Base-by-base conservation (phyloP, 2,113 vertebrate genomes). In the Gallinago undulata region DNA sequence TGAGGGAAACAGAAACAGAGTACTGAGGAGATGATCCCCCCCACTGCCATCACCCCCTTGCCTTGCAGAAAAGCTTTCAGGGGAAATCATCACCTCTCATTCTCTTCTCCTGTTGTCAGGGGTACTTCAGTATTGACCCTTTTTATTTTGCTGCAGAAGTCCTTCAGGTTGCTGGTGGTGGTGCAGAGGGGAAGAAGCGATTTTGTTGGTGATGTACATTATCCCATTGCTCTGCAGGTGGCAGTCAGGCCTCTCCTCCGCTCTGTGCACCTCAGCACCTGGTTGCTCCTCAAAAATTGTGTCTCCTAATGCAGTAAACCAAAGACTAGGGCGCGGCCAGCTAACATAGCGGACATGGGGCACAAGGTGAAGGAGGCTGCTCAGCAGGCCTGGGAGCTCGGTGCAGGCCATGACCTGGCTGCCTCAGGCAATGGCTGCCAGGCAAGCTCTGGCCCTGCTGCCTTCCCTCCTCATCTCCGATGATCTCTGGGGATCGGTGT, bases 331-430 rank as follows among this genome's bases (percentile, higher is more conserved):
- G 6, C 11, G 59, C 6, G 35, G 43, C 43, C 50, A 63, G 21
- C 45, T 1, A 3, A 31, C 2, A 1, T 0, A 2, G 57, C 0
- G 9, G 28, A 28, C 0, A 0, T 0, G 7, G 10, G 27, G 56
- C 19, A 8, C 9, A 8, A 41, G 17, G 21, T 22, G n/a, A 68
- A 63, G 50, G 6, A 22, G 19, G 15, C 7, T 37, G 33, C 18
- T 77, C 19, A 27, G 45, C 47, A 62, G 21, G 39, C 27, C 41
- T 51, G 27, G 51, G 48, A 64, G 15, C 31, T 69, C 0, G 0
- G 21, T 10, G 9, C n/a, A 51, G 25, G 28, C n/a, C 6, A 2
- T 4, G 33, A 14, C 4, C 19, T 0, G 0, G 53, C 27, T 2
- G 1, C 14, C 24, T 74, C 4, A 1, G 31, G 35, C 48, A 35